Percentiles rank a stretch among this genome's conserved stretches.
These are phyloP conservation scores for Cephalotes varians DNA, from an alignment of 2,888 invertebrate species.

Conservation along the genomic window DNA sequence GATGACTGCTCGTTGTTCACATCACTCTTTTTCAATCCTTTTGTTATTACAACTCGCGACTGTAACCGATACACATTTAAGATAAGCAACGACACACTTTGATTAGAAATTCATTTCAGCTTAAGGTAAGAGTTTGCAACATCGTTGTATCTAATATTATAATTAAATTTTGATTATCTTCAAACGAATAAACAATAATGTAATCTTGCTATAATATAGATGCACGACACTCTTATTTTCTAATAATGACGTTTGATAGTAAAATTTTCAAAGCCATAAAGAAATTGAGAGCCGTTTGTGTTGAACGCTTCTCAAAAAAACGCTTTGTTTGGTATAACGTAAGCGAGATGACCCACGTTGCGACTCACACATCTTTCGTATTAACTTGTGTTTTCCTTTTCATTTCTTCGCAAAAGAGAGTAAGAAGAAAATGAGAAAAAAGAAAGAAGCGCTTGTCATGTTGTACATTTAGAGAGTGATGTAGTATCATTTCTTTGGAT, in stretches of 20 bases:
- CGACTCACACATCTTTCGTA: constrained; percentile 69
- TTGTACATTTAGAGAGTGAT: not conserved
- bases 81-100: constrained; percentile 5
- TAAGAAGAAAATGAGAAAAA: constrained; percentile 17
- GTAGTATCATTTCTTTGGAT: not conserved
- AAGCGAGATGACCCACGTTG: constrained; percentile 38
- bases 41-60: constrained; percentile 10
- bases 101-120: not conserved
- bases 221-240: not conserved
- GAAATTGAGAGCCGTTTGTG: not conserved
- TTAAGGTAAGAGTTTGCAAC: not conserved
- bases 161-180: not conserved
- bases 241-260: not conserved
- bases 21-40: constrained; percentile 1
- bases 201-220: not conserved
- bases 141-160: not conserved
- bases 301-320: not conserved
- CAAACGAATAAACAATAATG: not conserved
- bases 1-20: not conserved
- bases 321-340: not conserved
- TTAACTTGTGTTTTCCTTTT: constrained; percentile 44
- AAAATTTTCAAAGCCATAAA: not conserved
- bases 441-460: not conserved
- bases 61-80: not conserved
- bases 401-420: constrained; percentile 36